These are phyloP conservation scores for Megaleporinus macrocephalus DNA, from an alignment of 2,113 vertebrate genomes.

Conservation along the genomic window DNA sequence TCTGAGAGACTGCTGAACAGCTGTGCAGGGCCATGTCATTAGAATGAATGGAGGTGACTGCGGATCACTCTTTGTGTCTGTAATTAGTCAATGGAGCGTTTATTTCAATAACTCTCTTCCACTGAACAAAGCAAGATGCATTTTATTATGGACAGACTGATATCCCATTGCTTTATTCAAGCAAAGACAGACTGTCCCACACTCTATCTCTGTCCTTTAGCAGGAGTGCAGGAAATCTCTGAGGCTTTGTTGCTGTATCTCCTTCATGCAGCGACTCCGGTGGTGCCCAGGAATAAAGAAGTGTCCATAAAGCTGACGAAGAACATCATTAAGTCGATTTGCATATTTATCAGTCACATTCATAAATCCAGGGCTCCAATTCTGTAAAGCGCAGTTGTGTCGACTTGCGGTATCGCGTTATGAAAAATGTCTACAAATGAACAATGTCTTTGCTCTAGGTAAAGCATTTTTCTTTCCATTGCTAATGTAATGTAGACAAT, in stretches of 20 bases:
- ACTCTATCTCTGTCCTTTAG: neutral
- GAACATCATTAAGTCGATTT: conserved; percentile 5
- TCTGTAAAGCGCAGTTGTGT: neutral
- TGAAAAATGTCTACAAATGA: neutral
- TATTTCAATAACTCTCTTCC: neutral
- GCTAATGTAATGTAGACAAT: too few species aligned
- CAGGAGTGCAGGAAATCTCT: neutral
- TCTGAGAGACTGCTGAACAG: neutral
- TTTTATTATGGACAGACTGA: neutral
- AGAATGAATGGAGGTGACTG: neutral
- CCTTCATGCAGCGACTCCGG: neutral
- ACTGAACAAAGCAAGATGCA: neutral
- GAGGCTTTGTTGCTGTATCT: conserved; percentile 23
- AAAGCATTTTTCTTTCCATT: too few species aligned
- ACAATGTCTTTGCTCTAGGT: too few species aligned
- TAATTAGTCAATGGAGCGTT: conserved; percentile 1
- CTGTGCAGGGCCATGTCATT: neutral
- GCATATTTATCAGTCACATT: neutral
- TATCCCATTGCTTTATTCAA: neutral
- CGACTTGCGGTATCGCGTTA: neutral
- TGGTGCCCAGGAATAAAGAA: neutral
- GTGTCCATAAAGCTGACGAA: conserved; percentile 10
- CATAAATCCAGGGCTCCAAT: neutral
- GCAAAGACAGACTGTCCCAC: neutral
- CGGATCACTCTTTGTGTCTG: neutral